phyloP scores from a whole-genome alignment of 2,797 vertebrate genomes.

The Schizothorax lantsangensis region DNA sequence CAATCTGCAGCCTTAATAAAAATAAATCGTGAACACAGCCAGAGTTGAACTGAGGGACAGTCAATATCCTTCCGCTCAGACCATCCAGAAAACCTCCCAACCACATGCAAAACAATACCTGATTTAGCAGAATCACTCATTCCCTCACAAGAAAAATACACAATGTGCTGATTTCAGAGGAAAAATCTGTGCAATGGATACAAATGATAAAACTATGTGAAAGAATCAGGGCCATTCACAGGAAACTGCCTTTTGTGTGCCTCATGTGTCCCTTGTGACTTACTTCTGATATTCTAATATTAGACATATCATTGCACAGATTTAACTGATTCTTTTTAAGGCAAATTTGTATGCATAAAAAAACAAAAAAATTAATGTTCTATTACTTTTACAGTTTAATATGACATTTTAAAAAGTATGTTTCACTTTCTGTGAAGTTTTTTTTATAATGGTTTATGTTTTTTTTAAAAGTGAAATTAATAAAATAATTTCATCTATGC shows the following conservation, averaged over 20 bases:
- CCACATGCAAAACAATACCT: not conserved
- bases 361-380: not conserved
- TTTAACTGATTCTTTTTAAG: not conserved
- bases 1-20: not conserved
- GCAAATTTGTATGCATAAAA: not conserved
- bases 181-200: slow-evolving; percentile 17
- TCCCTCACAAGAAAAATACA: not conserved
- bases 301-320: not conserved
- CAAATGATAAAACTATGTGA: not conserved
- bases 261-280: not conserved
- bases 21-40: not conserved
- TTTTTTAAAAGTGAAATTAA: no score
- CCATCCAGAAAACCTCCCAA: not conserved
- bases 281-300: not conserved
- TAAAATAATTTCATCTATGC: not conserved
- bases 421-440: not conserved
- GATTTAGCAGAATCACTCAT: slow-evolving; percentile 16
- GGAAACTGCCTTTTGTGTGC: not conserved
- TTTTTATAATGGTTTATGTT: not conserved
- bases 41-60: slow-evolving; percentile 11
- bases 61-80: not conserved
- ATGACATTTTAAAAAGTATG: not conserved
- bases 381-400: not conserved
- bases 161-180: not conserved
- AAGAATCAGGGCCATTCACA: not conserved